Percentiles rank a stretch among this genome's conserved stretches.
Evolutionary conservation across 1,140 invertebrate species (phyloP).

Genomic region (Platyura marginata): DNA sequence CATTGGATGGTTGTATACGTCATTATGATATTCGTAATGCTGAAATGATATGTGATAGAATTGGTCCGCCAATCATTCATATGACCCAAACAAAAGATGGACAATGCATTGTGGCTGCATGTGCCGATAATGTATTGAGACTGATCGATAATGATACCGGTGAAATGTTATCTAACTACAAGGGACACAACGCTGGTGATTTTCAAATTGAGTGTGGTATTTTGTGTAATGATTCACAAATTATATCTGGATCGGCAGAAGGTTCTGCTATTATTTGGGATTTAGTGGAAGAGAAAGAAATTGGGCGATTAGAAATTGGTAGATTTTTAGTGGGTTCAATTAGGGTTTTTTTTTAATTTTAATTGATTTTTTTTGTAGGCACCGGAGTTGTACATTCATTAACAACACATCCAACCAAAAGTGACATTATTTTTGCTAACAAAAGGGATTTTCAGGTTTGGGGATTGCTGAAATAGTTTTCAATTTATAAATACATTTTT

Average conservation of each 20-base stretch:
- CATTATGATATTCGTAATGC: conserved; percentile 83
- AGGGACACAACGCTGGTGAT: conserved; percentile 58
- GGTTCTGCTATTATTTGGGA: conserved; percentile 80
- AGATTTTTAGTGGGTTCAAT: conserved; percentile 11
- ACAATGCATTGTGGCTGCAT: conserved; percentile 71
- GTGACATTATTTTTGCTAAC: conserved; percentile 43
- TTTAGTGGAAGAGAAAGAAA: conserved; percentile 49
- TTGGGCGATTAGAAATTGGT: conserved; percentile 29
- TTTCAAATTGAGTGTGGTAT: conserved; percentile 75
- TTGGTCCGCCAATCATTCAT: conserved; percentile 61
- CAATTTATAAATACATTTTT: too few species aligned
- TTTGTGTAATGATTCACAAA: conserved; percentile 57
- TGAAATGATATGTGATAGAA: conserved; percentile 61
- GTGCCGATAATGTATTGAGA: conserved; percentile 60
- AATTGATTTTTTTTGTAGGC: conserved; percentile 15
- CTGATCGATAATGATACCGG: conserved; percentile 81
- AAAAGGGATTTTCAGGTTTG: conserved; percentile 46
- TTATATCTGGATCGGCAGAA: conserved; percentile 75
- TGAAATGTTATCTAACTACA: conserved; percentile 61
- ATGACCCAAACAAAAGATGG: conserved; percentile 38
- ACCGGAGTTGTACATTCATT: conserved; percentile 43
- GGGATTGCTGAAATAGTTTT: conserved; percentile 12
- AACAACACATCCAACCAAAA: conserved; percentile 49
- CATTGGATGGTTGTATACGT: conserved; percentile 73
- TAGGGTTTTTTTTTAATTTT: conserved; percentile 1